Evolutionary conservation across 2,797 vertebrate genomes (phyloP).

Genomic region (Gymnothorax reevesii): DNA sequence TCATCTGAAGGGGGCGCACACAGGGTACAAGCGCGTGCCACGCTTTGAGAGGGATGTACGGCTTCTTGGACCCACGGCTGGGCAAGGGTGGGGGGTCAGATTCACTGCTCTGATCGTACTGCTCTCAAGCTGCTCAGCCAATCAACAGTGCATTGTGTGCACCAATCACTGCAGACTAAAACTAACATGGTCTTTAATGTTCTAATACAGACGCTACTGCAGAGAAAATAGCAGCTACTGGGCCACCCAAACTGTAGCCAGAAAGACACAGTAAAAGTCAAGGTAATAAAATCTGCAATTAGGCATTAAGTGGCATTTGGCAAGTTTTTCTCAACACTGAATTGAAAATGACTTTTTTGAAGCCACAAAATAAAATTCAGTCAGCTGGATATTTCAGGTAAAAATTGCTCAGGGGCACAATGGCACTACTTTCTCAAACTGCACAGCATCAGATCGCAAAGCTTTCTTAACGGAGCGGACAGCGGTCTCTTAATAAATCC

Average conservation of each 20-base stretch:
- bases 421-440: background rate
- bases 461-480: background rate
- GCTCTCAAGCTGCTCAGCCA: background rate
- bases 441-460: background rate
- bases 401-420: background rate
- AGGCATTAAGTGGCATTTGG: background rate
- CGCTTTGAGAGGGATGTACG: slow-evolving; percentile 11
- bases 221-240: background rate
- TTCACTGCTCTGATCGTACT: background rate
- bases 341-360: background rate
- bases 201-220: background rate
- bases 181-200: background rate
- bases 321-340: too few species aligned
- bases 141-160: background rate
- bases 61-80: background rate
- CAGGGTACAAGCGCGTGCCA: background rate
- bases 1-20: slow-evolving; percentile 77
- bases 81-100: background rate
- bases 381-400: background rate
- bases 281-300: background rate
- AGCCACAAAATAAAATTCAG: background rate
- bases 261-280: background rate
- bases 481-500: background rate
- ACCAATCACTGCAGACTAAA: background rate
- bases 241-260: background rate